Conservation (phyloP, 2,888 invertebrate genomes). For the Orthosia incerta region DNA sequence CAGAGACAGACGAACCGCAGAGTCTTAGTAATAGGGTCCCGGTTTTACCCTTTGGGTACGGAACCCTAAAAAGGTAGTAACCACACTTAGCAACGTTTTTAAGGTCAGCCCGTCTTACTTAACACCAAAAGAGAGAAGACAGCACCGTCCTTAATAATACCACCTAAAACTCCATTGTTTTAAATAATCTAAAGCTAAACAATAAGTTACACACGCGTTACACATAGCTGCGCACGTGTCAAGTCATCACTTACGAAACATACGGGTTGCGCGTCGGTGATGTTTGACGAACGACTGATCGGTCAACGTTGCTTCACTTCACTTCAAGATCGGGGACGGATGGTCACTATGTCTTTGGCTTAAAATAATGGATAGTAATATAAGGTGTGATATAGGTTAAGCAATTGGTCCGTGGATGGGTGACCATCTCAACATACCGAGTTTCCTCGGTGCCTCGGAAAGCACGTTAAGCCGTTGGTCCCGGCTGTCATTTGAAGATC, state of each 20-base stretch:
- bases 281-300: slow-evolving; percentile 10
- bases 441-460: too few species aligned
- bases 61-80: background rate
- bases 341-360: background rate
- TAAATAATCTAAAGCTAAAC: slow-evolving; percentile 5
- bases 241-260: slow-evolving; percentile 29
- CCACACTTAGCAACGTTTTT: background rate
- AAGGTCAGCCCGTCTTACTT: background rate
- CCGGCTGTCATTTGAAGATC: too few species aligned
- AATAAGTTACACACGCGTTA: slow-evolving; percentile 28
- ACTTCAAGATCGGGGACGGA: slow-evolving; percentile 20
- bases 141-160: background rate
- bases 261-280: background rate
- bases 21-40: too few species aligned
- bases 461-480: too few species aligned
- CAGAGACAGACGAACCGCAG: too few species aligned
- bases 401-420: too few species aligned
- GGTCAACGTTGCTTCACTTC: slow-evolving; percentile 33
- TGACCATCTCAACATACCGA: too few species aligned
- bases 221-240: slow-evolving; percentile 41
- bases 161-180: background rate
- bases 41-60: too few species aligned
- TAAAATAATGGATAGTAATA: background rate
- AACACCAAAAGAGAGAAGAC: background rate
- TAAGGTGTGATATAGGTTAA: too few species aligned